Evolutionary conservation across 2,888 invertebrate species (phyloP).

Genomic region (Catocala fraxini): DNA sequence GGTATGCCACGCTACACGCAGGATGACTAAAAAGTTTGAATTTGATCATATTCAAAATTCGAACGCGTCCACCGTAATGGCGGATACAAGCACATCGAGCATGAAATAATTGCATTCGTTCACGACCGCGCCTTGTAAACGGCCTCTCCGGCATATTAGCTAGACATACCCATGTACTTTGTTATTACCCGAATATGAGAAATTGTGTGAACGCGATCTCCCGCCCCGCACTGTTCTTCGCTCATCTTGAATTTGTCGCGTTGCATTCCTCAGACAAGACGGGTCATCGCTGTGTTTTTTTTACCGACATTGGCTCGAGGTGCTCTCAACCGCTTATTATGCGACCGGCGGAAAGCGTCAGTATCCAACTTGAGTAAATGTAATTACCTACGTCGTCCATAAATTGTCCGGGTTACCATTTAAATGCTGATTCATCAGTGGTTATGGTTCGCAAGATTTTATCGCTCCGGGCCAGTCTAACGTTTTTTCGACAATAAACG

Average conservation of each 20-base stretch:
- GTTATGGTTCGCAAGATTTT: slow-evolving; percentile 62
- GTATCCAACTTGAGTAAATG: slow-evolving; percentile 55
- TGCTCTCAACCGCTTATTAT: slow-evolving; percentile 64
- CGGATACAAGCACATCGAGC: slow-evolving; percentile 76
- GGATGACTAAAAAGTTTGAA: slow-evolving; percentile 32
- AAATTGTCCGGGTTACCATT: slow-evolving; percentile 56
- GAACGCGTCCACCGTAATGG: slow-evolving; percentile 70
- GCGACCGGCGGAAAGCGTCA: slow-evolving; percentile 66
- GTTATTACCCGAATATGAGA: slow-evolving; percentile 72
- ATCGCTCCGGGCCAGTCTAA: slow-evolving; percentile 48
- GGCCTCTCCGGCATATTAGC: slow-evolving; percentile 67
- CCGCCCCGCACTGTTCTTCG: slow-evolving; percentile 54
- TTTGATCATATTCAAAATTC: slow-evolving; percentile 53
- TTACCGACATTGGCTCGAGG: slow-evolving; percentile 66
- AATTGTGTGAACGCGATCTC: slow-evolving; percentile 60
- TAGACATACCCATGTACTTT: slow-evolving; percentile 68
- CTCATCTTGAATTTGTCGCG: slow-evolving; percentile 78
- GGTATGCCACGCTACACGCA: slow-evolving; percentile 17
- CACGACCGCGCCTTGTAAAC: slow-evolving; percentile 78
- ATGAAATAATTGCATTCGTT: slow-evolving; percentile 80
- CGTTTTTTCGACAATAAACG: slow-evolving; percentile 53
- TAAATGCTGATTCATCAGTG: slow-evolving; percentile 74
- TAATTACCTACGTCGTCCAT: slow-evolving; percentile 57
- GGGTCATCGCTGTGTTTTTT: slow-evolving; percentile 70
- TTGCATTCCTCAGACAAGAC: slow-evolving; percentile 73